These are phyloP conservation scores for Aricia artaxerxes DNA, from an alignment of 2,888 invertebrate species.

Conservation along the genomic window DNA sequence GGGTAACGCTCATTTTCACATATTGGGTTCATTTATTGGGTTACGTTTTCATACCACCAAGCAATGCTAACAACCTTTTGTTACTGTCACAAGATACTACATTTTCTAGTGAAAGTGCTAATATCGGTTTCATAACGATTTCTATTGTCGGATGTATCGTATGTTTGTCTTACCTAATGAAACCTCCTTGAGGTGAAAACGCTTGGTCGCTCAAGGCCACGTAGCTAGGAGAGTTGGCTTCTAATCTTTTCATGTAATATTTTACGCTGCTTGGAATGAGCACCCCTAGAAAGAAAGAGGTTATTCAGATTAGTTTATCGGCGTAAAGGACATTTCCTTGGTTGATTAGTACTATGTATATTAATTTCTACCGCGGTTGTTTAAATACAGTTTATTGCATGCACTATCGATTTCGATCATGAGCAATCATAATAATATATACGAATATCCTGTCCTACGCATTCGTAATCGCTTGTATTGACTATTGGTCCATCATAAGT, in stretches of 20 bases:
- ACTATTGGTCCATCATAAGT: not conserved
- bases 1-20: not conserved
- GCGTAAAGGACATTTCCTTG: not conserved
- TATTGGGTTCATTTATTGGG: not conserved
- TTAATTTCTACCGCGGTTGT: too few species aligned
- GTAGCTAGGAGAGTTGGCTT: conserved; percentile 50
- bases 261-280: conserved; percentile 71
- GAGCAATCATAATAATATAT: too few species aligned
- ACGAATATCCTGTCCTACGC: not conserved
- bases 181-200: conserved; percentile 69
- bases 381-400: too few species aligned
- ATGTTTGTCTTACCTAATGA: conserved; percentile 58
- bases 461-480: not conserved
- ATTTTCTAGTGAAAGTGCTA: conserved; percentile 7
- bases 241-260: conserved; percentile 67
- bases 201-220: conserved; percentile 67
- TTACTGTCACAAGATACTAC: not conserved
- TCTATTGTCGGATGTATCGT: conserved; percentile 2
- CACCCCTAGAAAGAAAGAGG: conserved; percentile 50
- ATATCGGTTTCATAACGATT: conserved; percentile 24
- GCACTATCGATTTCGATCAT: too few species aligned
- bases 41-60: not conserved
- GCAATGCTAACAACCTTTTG: not conserved
- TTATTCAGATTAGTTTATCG: not conserved
- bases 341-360: not conserved